Percentiles rank a stretch among this genome's conserved stretches.
These are phyloP conservation scores for Cantharis flavilabris DNA, from an alignment of 2,888 invertebrate species.

Conservation along the genomic window DNA sequence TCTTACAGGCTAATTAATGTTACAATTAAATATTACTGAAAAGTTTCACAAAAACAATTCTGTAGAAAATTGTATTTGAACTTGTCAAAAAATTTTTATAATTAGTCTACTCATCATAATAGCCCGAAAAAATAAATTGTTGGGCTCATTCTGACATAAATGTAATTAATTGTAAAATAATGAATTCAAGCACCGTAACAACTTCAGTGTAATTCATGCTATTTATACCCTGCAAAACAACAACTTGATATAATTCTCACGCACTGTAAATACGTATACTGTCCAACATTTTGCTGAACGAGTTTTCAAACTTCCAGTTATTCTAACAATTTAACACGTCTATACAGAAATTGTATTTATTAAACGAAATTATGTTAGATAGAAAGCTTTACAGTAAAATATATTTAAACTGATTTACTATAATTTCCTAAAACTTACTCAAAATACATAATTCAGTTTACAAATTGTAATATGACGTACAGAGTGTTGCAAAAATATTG, in stretches of 20 bases:
- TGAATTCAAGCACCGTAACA: constrained; percentile 3
- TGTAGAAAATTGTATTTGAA: not conserved
- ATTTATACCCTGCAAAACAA: constrained; percentile 2
- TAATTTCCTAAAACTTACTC: not conserved
- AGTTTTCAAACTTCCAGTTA: not conserved
- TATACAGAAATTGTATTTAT: not conserved
- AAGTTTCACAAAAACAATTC: not conserved
- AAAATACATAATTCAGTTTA: not conserved
- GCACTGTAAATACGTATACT: not conserved
- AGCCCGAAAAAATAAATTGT: constrained; percentile 1
- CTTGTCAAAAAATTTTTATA: not conserved
- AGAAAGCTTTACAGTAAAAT: not conserved
- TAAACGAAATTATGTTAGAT: not conserved
- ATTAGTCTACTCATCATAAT: not conserved
- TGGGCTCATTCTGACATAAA: not conserved
- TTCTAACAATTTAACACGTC: constrained; percentile 2
- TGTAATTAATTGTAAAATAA: constrained; percentile 2
- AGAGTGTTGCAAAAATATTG: not conserved
- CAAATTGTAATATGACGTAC: not conserved
- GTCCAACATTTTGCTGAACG: not conserved
- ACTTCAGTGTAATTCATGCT: not conserved
- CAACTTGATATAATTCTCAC: constrained; percentile 4
- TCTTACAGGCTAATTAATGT: not conserved
- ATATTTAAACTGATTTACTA: not conserved
- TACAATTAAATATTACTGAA: not conserved